Base-by-base conservation (phyloP, 2,888 invertebrate species). In the Epirrhoe tristata region DNA sequence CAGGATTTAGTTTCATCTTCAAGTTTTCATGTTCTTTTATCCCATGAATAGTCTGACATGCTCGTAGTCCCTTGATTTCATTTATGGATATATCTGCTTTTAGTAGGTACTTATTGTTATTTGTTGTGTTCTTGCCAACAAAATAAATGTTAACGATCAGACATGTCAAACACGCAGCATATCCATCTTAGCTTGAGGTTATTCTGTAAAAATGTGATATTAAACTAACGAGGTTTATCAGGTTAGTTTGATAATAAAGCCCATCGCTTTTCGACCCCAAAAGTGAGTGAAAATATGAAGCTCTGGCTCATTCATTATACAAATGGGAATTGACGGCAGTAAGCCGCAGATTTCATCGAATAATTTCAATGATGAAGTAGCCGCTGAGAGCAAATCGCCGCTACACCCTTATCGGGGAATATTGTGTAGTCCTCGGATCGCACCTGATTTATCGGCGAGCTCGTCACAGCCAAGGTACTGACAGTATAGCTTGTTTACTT, bases 391-490 rank as follows among this genome's bases (percentile, higher is more conserved):
- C 53, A 24, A 34, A 24, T 36, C 12, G 51, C 36, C 46, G 32
- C 39, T 65, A 43, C 16, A 31, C 55, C 58, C 62, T 62, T 66
- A 66, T 66, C 62, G 52, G 32, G 61, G 62, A 62, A 66, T 66
- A 63, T 63, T 66, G 66, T 66, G 66, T 62, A 62, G 66, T 66
- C 58, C 61, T 58, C 58, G 14, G 48, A 62, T 66, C 64, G 65
- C 69, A 59, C 62, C 66, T 78, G 78, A 77, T 77, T 77, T 78
- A 77, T 77, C 64, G 70, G 73, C 77, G 64, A 77, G 72, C 74
- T 71, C 67, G 71, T 67, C 69, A 63, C 66, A 57, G 65, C n/a
- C 59, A 64, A 70, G 62, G 70, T 52, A 58, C 68, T 5, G 2
- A 10, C 50, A 46, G 39, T 31, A 52, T 32, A 52, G 52, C 52